These are phyloP conservation scores for Cavia aperea DNA, from an alignment of 2,113 vertebrate species.

Conservation along the genomic window DNA sequence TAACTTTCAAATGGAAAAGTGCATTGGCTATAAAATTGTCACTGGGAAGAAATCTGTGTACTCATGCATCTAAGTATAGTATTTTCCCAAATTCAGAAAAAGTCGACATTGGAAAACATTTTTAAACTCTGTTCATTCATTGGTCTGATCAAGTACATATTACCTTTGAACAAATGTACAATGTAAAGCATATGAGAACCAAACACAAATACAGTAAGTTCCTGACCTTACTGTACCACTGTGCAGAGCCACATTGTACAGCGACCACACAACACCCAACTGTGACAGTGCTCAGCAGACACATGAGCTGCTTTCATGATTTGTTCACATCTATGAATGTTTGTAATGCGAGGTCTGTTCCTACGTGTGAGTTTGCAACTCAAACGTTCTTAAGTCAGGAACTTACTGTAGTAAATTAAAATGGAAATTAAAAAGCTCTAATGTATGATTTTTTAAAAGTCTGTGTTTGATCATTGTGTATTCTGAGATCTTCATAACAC, in stretches of 20 bases:
- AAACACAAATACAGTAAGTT: background rate
- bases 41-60: background rate
- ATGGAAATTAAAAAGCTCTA: background rate
- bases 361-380: background rate
- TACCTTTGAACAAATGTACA: background rate
- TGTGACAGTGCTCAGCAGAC: background rate
- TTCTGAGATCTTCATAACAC: background rate
- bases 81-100: too few species aligned
- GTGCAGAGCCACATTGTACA: background rate
- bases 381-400: background rate
- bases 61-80: background rate
- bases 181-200: background rate
- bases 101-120: background rate
- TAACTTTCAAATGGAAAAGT: constrained; percentile 36
- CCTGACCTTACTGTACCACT: background rate
- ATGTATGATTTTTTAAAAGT: background rate
- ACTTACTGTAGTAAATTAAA: background rate
- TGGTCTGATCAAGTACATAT: background rate
- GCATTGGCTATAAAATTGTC: constrained; percentile 33
- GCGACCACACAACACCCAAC: background rate
- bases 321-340: background rate
- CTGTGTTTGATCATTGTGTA: background rate
- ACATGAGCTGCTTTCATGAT: background rate
- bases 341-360: background rate
- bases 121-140: background rate